Conservation (phyloP, 2,113 vertebrate genomes). For the Hypocryptadius cinnamomeus region DNA sequence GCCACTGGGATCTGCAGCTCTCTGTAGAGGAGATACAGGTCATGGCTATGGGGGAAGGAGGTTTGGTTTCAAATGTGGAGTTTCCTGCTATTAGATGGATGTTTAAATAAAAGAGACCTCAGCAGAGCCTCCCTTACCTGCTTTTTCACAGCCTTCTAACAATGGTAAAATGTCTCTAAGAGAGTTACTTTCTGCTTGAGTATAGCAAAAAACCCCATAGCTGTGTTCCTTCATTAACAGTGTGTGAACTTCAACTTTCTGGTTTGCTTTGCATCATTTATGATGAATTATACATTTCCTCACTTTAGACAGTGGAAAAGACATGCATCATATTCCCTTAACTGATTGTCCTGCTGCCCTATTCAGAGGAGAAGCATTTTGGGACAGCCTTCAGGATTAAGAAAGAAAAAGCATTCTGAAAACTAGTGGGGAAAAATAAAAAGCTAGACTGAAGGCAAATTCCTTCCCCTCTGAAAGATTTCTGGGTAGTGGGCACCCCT, state of each 20-base stretch:
- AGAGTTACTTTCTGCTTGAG: neutral
- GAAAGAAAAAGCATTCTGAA: neutral
- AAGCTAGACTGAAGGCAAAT: neutral
- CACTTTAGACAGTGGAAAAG: neutral
- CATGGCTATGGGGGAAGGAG: neutral
- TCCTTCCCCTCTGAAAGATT: neutral
- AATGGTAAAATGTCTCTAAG: neutral
- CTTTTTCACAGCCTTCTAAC: neutral
- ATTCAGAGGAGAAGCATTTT: neutral
- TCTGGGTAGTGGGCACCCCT: neutral
- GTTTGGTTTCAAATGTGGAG: neutral
- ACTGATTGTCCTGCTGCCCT: neutral
- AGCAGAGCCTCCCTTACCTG: neutral
- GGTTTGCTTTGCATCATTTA: neutral
- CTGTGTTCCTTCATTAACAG: neutral
- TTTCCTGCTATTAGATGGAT: neutral
- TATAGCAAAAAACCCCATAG: neutral
- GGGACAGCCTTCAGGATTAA: neutral
- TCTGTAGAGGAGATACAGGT: neutral
- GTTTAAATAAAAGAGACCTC: neutral
- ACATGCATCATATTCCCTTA: neutral
- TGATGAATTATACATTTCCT: neutral
- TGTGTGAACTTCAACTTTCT: neutral
- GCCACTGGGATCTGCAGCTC: neutral
- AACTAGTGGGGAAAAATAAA: neutral